These are phyloP conservation scores for Dendropsophus ebraccatus DNA, from an alignment of 2,113 vertebrate species.

Conservation along the genomic window DNA sequence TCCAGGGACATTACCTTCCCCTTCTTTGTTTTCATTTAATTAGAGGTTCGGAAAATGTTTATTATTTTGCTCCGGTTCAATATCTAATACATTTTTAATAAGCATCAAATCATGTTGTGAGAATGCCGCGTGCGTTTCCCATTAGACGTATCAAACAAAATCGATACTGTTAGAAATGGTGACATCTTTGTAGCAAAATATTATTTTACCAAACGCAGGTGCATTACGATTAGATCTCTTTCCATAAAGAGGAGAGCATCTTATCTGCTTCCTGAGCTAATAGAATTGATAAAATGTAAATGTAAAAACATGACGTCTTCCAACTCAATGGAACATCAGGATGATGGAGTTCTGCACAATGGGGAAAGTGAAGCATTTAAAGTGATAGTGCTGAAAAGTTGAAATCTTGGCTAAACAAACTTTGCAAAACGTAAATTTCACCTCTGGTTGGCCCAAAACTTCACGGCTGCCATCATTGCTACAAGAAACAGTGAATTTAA, in stretches of 20 bases:
- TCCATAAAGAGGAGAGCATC: background rate
- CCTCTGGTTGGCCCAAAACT: background rate
- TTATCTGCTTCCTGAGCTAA: background rate
- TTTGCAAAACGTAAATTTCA: background rate
- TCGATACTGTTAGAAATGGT: conserved; percentile 1
- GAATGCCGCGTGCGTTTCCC: background rate
- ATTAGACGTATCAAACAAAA: conserved; percentile 23
- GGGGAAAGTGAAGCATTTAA: background rate
- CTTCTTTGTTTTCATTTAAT: background rate
- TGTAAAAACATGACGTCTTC: background rate
- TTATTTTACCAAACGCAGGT: background rate
- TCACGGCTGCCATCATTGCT: background rate
- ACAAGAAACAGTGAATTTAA: background rate
- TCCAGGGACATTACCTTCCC: conserved; percentile 30
- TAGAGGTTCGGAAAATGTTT: background rate
- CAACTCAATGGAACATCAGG: background rate
- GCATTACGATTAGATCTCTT: background rate
- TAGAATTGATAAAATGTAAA: background rate
- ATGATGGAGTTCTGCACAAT: background rate
- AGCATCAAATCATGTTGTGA: background rate
- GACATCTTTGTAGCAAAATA: background rate
- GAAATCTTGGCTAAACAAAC: background rate
- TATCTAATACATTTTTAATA: conserved; percentile 40
- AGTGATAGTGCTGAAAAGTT: background rate
- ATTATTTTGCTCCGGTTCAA: conserved; percentile 19